Conservation (phyloP, 2,888 invertebrate genomes). For the Drosophila fungiperda region DNA sequence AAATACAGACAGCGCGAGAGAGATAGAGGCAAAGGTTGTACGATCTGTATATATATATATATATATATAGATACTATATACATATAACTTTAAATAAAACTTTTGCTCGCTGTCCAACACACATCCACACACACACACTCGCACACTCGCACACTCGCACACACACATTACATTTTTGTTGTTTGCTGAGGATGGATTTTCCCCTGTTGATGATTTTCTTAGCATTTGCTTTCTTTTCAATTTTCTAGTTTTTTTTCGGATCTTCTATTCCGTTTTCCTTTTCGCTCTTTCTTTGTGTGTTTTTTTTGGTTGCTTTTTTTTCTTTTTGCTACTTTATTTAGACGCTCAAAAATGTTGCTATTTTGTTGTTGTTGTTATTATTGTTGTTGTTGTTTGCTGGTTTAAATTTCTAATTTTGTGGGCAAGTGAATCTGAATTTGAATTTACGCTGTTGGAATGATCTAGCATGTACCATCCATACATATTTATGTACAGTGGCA, state of each 20-base stretch:
- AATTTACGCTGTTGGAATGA: conserved; percentile 69
- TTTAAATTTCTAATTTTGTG: conserved; percentile 80
- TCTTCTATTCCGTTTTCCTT: conserved; percentile 36
- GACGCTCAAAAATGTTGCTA: conserved; percentile 69
- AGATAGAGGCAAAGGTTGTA: conserved; percentile 15
- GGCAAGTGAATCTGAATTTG: conserved; percentile 80
- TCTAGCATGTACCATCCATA: conserved; percentile 50
- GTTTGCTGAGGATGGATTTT: conserved; percentile 58
- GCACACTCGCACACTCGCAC: conserved; percentile 11
- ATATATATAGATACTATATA: conserved; percentile 1
- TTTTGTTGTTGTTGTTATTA: conserved; percentile 46
- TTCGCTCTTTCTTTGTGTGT: conserved; percentile 22
- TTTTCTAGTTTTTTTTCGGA: conserved; percentile 36
- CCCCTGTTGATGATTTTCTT: conserved; percentile 47
- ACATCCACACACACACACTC: conserved; percentile 21
- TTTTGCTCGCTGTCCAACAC: conserved; percentile 41
- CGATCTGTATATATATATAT: conserved; percentile 25
- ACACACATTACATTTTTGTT: conserved; percentile 29
- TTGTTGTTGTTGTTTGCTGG: conserved; percentile 45
- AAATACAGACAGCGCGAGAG: conserved; percentile 1
- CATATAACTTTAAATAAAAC: conserved; percentile 70
- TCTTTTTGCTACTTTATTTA: conserved; percentile 71
- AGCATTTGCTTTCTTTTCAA: conserved; percentile 42
- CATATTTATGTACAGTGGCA: conserved; percentile 40
- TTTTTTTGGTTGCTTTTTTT: conserved; percentile 13